Conservation (phyloP, 2,113 vertebrate species). For the Tiliqua scincoides region DNA sequence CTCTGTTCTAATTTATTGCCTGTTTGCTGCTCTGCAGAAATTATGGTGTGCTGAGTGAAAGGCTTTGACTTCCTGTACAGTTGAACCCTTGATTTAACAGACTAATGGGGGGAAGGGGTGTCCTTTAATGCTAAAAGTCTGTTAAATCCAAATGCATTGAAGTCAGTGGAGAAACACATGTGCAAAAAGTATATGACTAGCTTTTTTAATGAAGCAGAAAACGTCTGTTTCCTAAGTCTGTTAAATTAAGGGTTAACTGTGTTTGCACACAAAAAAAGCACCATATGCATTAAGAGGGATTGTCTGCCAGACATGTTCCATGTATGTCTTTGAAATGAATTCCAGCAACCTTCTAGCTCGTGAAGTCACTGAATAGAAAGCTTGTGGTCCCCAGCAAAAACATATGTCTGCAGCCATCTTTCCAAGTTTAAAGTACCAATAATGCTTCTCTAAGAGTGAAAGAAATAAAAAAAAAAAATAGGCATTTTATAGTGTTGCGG, state of each 20-base stretch:
- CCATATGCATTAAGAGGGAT: constrained; percentile 41
- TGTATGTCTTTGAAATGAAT: constrained; percentile 27
- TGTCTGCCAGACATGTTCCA: constrained; percentile 41
- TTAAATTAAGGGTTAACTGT: neutral
- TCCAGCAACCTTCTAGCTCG: constrained; percentile 22
- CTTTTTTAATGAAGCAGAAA: no score
- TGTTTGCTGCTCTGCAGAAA: constrained; percentile 29
- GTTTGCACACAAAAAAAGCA: neutral
- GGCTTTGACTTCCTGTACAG: neutral
- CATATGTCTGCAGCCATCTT: neutral
- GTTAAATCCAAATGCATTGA: no score
- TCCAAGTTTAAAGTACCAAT: neutral
- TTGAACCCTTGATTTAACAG: no score
- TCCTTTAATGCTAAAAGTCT: no score
- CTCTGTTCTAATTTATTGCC: constrained; percentile 53
- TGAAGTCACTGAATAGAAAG: neutral
- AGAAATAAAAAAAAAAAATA: neutral
- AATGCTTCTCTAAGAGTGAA: neutral
- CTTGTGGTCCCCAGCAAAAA: neutral
- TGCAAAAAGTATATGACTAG: no score
- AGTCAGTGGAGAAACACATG: no score
- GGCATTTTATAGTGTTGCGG: neutral
- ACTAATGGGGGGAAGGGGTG: no score
- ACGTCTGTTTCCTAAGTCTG: no score
- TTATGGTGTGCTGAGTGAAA: constrained; percentile 28